A percentile compares a stretch with the other conserved stretches of the same genome.
These are phyloP conservation scores for Microctonus brassicae DNA, from an alignment of 2,888 invertebrate species.

Conservation along the genomic window DNA sequence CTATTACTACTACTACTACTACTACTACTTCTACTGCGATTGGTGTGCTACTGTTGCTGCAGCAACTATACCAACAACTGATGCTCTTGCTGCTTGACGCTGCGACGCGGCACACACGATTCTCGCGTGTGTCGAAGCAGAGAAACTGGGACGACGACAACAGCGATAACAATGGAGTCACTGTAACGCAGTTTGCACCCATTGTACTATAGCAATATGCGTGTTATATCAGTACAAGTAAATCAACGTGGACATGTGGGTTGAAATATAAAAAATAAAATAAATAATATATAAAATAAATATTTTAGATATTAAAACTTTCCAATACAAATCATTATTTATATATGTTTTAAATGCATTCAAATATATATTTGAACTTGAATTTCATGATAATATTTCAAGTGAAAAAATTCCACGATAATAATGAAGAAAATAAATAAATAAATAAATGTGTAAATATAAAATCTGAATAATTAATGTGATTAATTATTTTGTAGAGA, in stretches of 20 bases:
- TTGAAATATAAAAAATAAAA: background rate
- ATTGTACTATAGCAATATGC: constrained; percentile 40
- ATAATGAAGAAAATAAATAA: no score
- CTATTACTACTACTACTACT: no score
- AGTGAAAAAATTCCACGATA: no score
- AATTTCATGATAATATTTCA: no score
- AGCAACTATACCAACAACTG: no score
- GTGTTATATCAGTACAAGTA: constrained; percentile 18
- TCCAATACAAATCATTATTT: background rate
- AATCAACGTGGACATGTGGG: constrained; percentile 9
- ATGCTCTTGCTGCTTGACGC: background rate
- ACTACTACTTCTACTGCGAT: no score
- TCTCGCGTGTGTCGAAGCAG: constrained; percentile 58
- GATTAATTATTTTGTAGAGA: no score
- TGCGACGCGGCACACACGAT: background rate
- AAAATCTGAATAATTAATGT: no score
- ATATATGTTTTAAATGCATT: background rate
- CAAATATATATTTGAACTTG: no score
- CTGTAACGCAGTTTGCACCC: constrained; percentile 52
- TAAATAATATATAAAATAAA: background rate
- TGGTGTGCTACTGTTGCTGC: no score
- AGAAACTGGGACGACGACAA: constrained; percentile 65
- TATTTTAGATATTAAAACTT: background rate
- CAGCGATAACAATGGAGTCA: constrained; percentile 63
- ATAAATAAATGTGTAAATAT: no score